These are phyloP conservation scores for Danio aesculapii DNA, from an alignment of 2,797 vertebrate species.

Conservation along the genomic window DNA sequence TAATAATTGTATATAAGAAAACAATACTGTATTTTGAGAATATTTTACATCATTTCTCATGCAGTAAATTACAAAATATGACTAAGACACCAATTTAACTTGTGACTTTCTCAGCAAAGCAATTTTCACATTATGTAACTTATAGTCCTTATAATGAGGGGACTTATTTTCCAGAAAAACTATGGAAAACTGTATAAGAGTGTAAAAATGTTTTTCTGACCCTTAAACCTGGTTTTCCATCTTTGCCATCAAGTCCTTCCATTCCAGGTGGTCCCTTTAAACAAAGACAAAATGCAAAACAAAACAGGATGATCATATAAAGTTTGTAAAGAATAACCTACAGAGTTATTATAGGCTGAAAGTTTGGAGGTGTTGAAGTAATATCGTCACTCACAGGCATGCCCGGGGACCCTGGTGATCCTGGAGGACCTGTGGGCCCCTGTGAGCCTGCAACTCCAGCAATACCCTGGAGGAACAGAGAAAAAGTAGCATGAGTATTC, in stretches of 20 bases:
- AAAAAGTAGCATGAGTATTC: not conserved
- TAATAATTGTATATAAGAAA: no score
- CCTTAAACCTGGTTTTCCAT: conserved; percentile 89
- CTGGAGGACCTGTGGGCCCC: conserved; percentile 85
- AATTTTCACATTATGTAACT: no score
- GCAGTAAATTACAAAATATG: no score
- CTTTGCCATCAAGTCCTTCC: conserved; percentile 93
- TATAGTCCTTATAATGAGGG: no score
- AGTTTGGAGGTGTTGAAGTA: not conserved
- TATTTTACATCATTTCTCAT: no score
- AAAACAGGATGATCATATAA: not conserved
- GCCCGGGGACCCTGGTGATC: conserved; percentile 86
- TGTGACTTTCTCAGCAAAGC: no score
- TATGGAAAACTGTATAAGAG: not conserved
- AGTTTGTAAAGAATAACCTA: not conserved
- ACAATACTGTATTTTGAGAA: no score
- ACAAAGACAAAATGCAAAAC: conserved; percentile 37
- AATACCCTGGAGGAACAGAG: conserved; percentile 76
- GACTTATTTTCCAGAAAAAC: not conserved
- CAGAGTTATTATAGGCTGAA: not conserved
- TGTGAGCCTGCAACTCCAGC: conserved; percentile 85
- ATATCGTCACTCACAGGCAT: conserved; percentile 77
- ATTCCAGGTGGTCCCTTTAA: conserved; percentile 88
- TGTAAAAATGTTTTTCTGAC: conserved; percentile 72
- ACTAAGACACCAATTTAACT: no score